phyloP scores from a whole-genome alignment of 2,797 vertebrate species.

The Bradypodion ventrale region DNA sequence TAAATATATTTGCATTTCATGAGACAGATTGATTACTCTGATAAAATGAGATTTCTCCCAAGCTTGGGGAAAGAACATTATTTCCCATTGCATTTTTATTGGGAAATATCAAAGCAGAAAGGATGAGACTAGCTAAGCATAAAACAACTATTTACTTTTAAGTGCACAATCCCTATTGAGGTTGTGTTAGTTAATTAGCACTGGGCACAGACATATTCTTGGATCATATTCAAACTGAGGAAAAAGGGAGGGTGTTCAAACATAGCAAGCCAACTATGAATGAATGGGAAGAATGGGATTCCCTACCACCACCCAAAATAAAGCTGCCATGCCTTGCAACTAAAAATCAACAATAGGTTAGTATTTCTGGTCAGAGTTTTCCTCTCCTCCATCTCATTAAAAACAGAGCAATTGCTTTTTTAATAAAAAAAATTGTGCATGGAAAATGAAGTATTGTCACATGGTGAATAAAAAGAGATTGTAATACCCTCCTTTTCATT shows the following conservation, averaged over 20 bases:
- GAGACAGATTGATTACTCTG: constrained; percentile 31
- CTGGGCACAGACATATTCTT: constrained; percentile 47
- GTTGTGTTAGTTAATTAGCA: constrained; percentile 49
- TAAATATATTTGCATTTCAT: constrained; percentile 17
- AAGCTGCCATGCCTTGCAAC: constrained; percentile 29
- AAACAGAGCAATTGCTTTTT: constrained; percentile 39
- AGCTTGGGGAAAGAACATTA: constrained; percentile 34
- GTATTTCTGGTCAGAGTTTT: constrained; percentile 48
- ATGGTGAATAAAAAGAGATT: constrained; percentile 29
- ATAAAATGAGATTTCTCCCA: constrained; percentile 26
- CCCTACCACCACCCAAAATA: no score
- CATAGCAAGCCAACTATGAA: constrained; percentile 48
- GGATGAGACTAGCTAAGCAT: constrained; percentile 30
- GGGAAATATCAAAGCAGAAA: constrained; percentile 45
- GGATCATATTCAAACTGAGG: constrained; percentile 43
- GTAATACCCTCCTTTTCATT: constrained; percentile 14
- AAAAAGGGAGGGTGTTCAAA: constrained; percentile 28
- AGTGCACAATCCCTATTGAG: constrained; percentile 43
- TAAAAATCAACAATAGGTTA: constrained; percentile 47
- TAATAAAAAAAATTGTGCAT: background rate
- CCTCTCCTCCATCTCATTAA: constrained; percentile 32
- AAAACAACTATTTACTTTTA: constrained; percentile 52
- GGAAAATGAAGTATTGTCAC: constrained; percentile 33
- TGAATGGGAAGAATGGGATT: constrained; percentile 37
- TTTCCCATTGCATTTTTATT: constrained; percentile 25